Percentiles rank a stretch among this genome's conserved stretches.
Conservation (phyloP, 2,113 vertebrate species). For the Sylvietta virens region DNA sequence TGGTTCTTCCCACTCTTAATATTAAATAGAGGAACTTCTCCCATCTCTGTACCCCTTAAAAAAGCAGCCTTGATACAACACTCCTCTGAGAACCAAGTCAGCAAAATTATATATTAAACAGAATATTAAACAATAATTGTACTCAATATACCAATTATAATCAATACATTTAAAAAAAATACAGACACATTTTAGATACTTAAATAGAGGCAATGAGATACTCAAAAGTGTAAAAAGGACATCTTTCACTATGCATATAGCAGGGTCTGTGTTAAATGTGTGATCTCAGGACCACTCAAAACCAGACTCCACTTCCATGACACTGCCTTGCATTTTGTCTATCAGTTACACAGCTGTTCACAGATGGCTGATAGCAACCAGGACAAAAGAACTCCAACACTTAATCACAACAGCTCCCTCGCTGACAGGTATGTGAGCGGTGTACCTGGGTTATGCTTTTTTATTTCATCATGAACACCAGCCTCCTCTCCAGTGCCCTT, state of each 20-base stretch:
- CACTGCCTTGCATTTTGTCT: background rate
- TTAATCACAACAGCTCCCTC: background rate
- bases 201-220: background rate
- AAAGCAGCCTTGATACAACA: background rate
- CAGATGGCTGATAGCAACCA: background rate
- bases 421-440: background rate
- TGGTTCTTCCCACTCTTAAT: background rate
- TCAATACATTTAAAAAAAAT: background rate
- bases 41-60: fast-evolving
- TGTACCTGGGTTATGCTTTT: background rate
- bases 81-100: background rate
- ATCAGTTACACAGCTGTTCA: background rate
- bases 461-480: background rate
- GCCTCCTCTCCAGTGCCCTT: background rate
- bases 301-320: background rate
- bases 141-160: background rate
- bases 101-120: background rate
- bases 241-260: fast-evolving
- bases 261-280: background rate
- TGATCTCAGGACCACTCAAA: background rate
- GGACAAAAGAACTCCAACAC: background rate
- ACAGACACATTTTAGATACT: background rate
- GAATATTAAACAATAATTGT: background rate
- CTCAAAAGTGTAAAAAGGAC: background rate
- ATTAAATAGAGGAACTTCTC: background rate